Evolutionary conservation across 2,888 invertebrate genomes (phyloP), one percentile per base, ranked within the genome.

Genomic region (Serripes groenlandicus): DNA sequence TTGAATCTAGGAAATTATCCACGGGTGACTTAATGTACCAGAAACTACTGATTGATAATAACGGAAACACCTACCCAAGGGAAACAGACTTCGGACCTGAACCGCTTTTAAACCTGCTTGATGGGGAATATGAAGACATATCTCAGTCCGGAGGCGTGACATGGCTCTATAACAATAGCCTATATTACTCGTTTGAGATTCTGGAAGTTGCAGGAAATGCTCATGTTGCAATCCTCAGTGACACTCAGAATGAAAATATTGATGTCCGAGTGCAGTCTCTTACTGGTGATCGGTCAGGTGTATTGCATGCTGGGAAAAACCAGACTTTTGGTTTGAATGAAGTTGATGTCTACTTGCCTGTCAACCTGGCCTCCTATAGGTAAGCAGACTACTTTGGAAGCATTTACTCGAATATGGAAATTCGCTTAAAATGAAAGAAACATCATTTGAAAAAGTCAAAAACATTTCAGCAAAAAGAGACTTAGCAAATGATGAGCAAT

Each of bases 361-460:
- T 88, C 15, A 91, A 91, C 75, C 73, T 92, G 1, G 86, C 90
- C 82, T 85, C 89, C 15, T 92, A 92, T 82, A 91, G 90, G 92
- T 92, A 66, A 54, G 83, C 49, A n/a, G 23, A 23, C n/a, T n/a
- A n/a, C n/a, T n/a, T n/a, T n/a, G n/a, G n/a, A n/a, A n/a, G n/a
- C n/a, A n/a, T n/a, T n/a, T n/a, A n/a, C n/a, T n/a, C n/a, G n/a
- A n/a, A n/a, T n/a, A n/a, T n/a, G n/a, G n/a, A n/a, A n/a, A n/a
- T n/a, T n/a, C n/a, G n/a, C n/a, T n/a, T n/a, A n/a, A n/a, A n/a
- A n/a, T n/a, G n/a, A n/a, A n/a, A n/a, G n/a, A n/a, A n/a, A n/a
- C n/a, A n/a, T n/a, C n/a, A n/a, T n/a, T n/a, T n/a, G n/a, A n/a
- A n/a, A n/a, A n/a, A n/a, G n/a, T n/a, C n/a, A n/a, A n/a, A n/a